A percentile compares a stretch with the other conserved stretches of the same genome.
Conservation (phyloP, 2,888 invertebrate species). For the Drosophila leonis region DNA sequence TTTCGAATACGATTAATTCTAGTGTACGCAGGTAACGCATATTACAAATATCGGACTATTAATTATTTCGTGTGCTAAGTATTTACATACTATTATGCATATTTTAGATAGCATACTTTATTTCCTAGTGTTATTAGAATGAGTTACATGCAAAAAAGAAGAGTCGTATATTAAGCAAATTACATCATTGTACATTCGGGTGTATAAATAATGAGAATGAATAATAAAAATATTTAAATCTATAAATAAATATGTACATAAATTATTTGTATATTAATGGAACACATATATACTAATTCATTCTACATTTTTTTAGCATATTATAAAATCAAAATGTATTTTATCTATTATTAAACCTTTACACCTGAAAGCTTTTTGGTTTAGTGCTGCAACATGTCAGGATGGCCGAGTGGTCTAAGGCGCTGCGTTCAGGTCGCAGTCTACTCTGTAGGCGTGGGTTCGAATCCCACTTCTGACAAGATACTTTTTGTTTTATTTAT, state of each 20-base stretch:
- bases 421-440: constrained; percentile 76
- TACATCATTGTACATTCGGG: constrained; percentile 66
- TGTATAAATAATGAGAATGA: constrained; percentile 72
- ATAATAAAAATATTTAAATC: constrained; percentile 64
- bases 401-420: constrained; percentile 74
- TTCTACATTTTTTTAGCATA: too few species aligned
- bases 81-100: constrained; percentile 43
- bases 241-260: constrained; percentile 29
- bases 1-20: constrained; percentile 45
- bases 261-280: too few species aligned
- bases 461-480: constrained; percentile 72
- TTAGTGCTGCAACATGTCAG: constrained; percentile 5
- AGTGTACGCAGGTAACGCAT: constrained; percentile 24
- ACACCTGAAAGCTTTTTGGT: background rate
- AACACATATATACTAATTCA: too few species aligned
- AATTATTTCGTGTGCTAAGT: constrained; percentile 40
- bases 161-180: constrained; percentile 54
- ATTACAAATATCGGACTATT: constrained; percentile 40
- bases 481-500: constrained; percentile 13
- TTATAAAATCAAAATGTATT: background rate
- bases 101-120: constrained; percentile 46
- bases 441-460: constrained; percentile 75
- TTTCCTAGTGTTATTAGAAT: constrained; percentile 46
- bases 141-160: constrained; percentile 53
- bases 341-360: background rate